Conservation (phyloP, 2,797 vertebrate genomes). For the Prunella strophiata region DNA sequence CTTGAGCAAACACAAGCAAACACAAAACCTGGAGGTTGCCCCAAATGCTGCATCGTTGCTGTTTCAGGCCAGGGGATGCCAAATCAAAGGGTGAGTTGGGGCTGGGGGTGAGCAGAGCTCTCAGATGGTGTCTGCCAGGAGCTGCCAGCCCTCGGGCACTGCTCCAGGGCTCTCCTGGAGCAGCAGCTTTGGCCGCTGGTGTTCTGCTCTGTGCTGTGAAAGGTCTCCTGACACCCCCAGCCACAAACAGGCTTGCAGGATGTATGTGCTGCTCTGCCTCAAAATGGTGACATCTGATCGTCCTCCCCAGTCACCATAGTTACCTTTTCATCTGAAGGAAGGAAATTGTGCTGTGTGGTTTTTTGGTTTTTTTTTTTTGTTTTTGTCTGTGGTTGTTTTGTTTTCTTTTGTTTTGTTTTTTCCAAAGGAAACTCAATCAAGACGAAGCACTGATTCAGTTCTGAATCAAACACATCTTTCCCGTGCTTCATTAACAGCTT, state of each 20-base stretch:
- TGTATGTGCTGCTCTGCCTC: neutral
- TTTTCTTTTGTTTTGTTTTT: no score
- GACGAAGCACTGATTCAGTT: neutral
- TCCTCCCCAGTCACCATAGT: conserved; percentile 5
- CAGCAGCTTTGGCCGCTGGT: neutral
- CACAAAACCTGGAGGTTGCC: neutral
- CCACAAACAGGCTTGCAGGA: neutral
- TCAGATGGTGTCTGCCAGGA: neutral
- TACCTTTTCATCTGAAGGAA: conserved; percentile 2
- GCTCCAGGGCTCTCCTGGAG: neutral
- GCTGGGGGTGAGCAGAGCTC: neutral
- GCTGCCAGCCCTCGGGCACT: neutral
- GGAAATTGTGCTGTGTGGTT: neutral
- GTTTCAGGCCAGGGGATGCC: neutral
- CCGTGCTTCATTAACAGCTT: neutral
- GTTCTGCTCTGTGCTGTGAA: neutral
- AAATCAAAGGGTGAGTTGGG: neutral
- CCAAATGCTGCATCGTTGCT: neutral
- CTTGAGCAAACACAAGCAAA: neutral
- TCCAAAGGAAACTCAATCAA: neutral
- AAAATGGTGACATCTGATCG: neutral
- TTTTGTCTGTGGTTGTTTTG: neutral
- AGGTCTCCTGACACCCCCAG: neutral
- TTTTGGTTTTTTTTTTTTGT: no score
- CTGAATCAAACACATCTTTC: neutral